Evolutionary conservation across 2,888 invertebrate species (phyloP), one percentile per base, ranked within the genome.

Genomic region (Subacronicta megacephala): DNA sequence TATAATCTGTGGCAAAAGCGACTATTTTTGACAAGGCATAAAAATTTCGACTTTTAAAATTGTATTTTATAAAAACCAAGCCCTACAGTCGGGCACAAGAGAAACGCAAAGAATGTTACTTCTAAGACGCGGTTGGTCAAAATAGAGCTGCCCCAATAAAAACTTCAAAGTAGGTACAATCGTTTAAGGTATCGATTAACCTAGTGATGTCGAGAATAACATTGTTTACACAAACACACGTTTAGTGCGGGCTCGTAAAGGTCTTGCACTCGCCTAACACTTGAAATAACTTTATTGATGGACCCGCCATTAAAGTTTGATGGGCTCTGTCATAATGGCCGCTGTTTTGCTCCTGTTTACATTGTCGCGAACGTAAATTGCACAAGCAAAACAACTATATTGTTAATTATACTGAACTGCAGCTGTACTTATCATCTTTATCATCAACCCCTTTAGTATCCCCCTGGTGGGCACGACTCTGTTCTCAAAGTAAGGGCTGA

Each of bases 261-360:
- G 72, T 71, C 61, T 68, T 61, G 57, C 71, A 71, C 62, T 72
- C 65, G 45, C 53, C 59, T 45, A 52, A 61, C 67, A 75, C 81
- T 80, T 82, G 70, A 81, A 83, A 81, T 83, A 83, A 77, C 79
- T 83, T 83, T 83, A 83, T 80, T 80, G 81, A 78, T 82, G 62
- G 64, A 72, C 65, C 61, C 20, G 56, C 55, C 66, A 66, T 83
- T 76, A 80, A 75, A 58, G 66, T 81, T 84, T 83, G 71, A 84
- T 78, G 78, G 65, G 53, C 50, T 66, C 72, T 74, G 76, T 77
- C 75, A 75, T 73, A 78, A 75, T 72, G 67, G 54, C 60, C 63
- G 52, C 65, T 67, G 62, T 72, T 67, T 47, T 12, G 55, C 44
- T 58, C 20, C 17, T 73, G 75, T 73, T 75, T 75, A 80, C 80